Base-by-base conservation (phyloP, 1,140 invertebrate species). In the Marisa cornuarietis region DNA sequence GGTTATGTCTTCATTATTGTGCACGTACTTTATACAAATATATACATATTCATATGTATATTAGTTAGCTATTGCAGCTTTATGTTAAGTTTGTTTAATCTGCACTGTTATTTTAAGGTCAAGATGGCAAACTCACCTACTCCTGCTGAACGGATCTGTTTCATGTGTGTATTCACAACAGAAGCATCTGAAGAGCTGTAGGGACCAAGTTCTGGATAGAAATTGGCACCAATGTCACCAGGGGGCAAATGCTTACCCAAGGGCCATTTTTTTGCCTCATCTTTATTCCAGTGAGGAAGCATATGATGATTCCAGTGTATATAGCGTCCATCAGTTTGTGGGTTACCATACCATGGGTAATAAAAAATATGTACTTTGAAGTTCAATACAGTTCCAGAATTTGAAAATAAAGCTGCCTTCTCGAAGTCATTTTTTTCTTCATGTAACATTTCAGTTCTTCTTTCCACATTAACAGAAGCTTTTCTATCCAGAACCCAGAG, bases 341-440 rank as follows among this genome's bases (percentile, higher is more conserved):
- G 90, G 80, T 87, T 90, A 52, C 91, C 91, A 85, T 92, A 93
- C 92, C 92, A 93, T 10, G 91, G 88, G 84, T 93, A 93, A 80
- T 93, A 93, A 83, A 93, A 93, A 16, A 91, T 83, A 82, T 93
- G 92, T 52, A 92, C 86, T 83, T 91, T 85, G 79, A 89, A 90
- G 81, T 88, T 87, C 66, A 82, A 52, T 58, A 6, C 54, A 58
- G 54, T 18, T 58, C 54, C 54, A 58, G 54, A 11, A 58, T 58
- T 58, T 58, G 8, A 58, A 2, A 18, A 58, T 18, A 58, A 58
- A 58, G 16, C 54, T 58, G 54, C 16, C 54, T 14, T 58, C 54
- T 18, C 9, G 54, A 11, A 6, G 54, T 58, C 54, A 11, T 18
- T 58, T 58, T 14, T 58, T 58, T 58, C 16, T 18, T 58, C 54